Conservation (phyloP, 2,797 vertebrate species). For the Valencia hispanica region DNA sequence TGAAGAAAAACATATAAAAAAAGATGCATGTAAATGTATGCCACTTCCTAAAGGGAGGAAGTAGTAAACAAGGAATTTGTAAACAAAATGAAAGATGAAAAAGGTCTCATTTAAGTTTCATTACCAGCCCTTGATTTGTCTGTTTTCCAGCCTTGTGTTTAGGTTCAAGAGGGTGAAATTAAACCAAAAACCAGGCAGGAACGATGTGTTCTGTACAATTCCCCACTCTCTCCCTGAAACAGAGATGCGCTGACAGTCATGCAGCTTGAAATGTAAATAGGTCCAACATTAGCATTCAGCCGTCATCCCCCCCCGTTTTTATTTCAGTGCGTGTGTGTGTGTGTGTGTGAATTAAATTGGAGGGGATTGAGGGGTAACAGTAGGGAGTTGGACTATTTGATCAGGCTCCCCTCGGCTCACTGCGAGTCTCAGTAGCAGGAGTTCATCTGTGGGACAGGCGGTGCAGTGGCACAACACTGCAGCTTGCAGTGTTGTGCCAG, state of each 20-base stretch:
- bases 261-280: slow-evolving; percentile 74
- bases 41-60: slow-evolving; percentile 6
- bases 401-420: slow-evolving; percentile 71
- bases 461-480: slow-evolving; percentile 48
- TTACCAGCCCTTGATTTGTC: slow-evolving; percentile 46
- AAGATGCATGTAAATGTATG: neutral
- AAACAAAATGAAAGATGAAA: slow-evolving; percentile 62
- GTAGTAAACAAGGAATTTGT: slow-evolving; percentile 50
- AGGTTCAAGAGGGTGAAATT: slow-evolving; percentile 54
- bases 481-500: slow-evolving; percentile 51
- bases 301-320: slow-evolving; percentile 38
- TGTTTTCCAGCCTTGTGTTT: slow-evolving; percentile 37
- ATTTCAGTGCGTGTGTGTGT: slow-evolving; percentile 38
- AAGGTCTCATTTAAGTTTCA: slow-evolving; percentile 38
- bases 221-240: slow-evolving; percentile 50
- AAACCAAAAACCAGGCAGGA: slow-evolving; percentile 46
- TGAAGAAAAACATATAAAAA: neutral
- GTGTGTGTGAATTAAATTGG: slow-evolving; percentile 31
- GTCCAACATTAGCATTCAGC: slow-evolving; percentile 68
- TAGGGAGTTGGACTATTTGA: slow-evolving; percentile 77
- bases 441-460: slow-evolving; percentile 77
- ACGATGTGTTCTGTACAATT: slow-evolving; percentile 60
- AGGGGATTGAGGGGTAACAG: slow-evolving; percentile 34
- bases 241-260: slow-evolving; percentile 63
- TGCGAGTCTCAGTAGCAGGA: slow-evolving; percentile 75